Evolutionary conservation across 1,140 invertebrate genomes (phyloP), one percentile per base, ranked within the genome.

Genomic region (Drosophila arawakana): DNA sequence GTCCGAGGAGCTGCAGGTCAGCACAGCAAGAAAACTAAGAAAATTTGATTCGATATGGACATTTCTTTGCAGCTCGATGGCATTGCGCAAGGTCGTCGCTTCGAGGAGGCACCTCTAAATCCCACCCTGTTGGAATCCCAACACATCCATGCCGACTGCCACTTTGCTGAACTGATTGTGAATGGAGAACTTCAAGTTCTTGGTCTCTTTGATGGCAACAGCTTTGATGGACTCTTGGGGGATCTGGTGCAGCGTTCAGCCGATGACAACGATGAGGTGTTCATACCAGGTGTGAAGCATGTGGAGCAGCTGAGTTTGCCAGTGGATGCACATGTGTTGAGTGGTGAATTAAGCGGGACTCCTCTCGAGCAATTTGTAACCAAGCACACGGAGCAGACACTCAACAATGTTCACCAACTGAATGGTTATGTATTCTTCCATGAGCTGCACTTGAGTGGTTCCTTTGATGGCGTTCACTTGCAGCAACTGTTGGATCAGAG

Each of bases 141-240:
- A 7, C 58, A 81, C 11, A 84, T 94, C 7, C 83, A 80, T n/a
- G 84, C 93, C 0, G 92, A 89, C 62, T 92, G 93, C 11, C 90
- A 92, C 73, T 94, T 94, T 61, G 74, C 82, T 11, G 68, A 92
- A 18, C 76, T 94, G 1, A 61, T 92, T 73, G 92, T 94, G 0
- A 73, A 91, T 8, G 94, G 94, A 10, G 63, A 83, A 0, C 47
- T 94, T 3, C 76, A 78, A 2, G 63, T 94, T 21, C 72, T 70
- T 13, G 90, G 92, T 8, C 13, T 62, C 2, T 13, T 93, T 30
- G 91, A 94, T 9, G 73, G 89, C 6, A 81, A 92, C 7, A 78
- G 39, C 61, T 78, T 54, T 2, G 77, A 80, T 37, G 34, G 50
- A 2, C 21, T 88, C 11, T 47, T 88, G 7, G 77, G 60, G 0